phyloP scores from a whole-genome alignment of 2,888 invertebrate genomes.

The Ophion costatus region DNA sequence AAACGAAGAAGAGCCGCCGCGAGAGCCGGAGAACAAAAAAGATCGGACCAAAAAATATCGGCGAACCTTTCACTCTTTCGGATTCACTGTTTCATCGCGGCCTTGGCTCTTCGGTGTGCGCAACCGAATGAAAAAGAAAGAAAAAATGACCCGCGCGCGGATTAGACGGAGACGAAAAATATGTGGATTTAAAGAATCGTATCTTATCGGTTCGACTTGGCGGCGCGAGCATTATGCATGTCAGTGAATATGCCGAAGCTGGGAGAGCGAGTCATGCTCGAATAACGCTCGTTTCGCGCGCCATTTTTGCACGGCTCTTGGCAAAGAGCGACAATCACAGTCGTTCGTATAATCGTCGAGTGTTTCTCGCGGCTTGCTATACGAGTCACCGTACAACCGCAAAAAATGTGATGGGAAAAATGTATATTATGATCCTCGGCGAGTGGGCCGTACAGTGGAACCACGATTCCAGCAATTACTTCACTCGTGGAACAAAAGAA shows the following conservation, averaged over 20 bases:
- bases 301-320: conserved; percentile 56
- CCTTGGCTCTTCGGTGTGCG: conserved; percentile 5
- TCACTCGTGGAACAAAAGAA: neutral
- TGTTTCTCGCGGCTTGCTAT: conserved; percentile 40
- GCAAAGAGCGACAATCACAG: conserved; percentile 44
- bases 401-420: neutral
- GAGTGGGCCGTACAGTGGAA: conserved; percentile 2
- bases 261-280: conserved; percentile 51
- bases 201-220: conserved; percentile 51
- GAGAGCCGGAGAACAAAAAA: conserved; percentile 6
- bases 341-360: conserved; percentile 54
- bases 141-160: neutral
- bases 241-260: conserved; percentile 30
- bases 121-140: neutral
- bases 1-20: conserved; percentile 1
- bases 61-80: conserved; percentile 52
- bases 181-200: conserved; percentile 7
- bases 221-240: conserved; percentile 33
- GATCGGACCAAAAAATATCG: conserved; percentile 25
- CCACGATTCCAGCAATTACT: conserved; percentile 1
- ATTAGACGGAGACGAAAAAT: conserved; percentile 8
- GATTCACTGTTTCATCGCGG: conserved; percentile 10
- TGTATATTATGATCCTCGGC: neutral
- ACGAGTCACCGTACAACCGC: conserved; percentile 33
- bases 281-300: conserved; percentile 55